A percentile compares a stretch with the other conserved stretches of the same genome.
These are phyloP conservation scores for Poicephalus meyeri DNA, from an alignment of 2,113 vertebrate species.

Conservation along the genomic window DNA sequence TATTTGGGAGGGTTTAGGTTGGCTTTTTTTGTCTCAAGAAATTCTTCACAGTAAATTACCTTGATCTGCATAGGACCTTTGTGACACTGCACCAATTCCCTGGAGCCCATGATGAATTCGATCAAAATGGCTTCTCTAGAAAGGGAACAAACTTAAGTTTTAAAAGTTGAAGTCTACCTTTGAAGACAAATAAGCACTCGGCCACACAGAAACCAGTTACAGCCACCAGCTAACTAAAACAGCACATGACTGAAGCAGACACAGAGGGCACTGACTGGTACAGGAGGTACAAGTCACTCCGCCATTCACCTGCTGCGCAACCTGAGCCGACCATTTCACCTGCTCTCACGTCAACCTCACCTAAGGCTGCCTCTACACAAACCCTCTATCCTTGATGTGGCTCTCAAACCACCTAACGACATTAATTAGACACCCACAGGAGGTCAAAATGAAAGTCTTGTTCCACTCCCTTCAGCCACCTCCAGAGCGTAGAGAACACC, in stretches of 20 bases:
- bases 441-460: not conserved
- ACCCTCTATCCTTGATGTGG: not conserved
- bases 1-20: not conserved
- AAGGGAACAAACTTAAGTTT: not conserved
- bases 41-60: slow-evolving; percentile 66
- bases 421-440: not conserved
- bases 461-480: not conserved
- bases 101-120: slow-evolving; percentile 84
- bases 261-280: not conserved
- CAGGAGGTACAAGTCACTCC: not conserved
- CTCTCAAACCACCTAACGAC: not conserved
- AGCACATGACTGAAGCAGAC: fast-evolving
- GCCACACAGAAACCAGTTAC: not conserved
- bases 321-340: not conserved
- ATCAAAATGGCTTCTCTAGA: slow-evolving; percentile 80
- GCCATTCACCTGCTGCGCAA: not conserved
- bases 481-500: not conserved
- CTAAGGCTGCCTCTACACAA: not conserved
- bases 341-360: not conserved
- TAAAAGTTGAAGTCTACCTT: not conserved
- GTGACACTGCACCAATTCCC: slow-evolving; percentile 75
- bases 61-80: slow-evolving; percentile 89
- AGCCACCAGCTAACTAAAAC: not conserved
- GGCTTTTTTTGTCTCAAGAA: fast-evolving
- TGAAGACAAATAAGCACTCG: not conserved